These are phyloP conservation scores for Acipenser oxyrinchus DNA, from an alignment of 2,797 vertebrate genomes.

Conservation along the genomic window DNA sequence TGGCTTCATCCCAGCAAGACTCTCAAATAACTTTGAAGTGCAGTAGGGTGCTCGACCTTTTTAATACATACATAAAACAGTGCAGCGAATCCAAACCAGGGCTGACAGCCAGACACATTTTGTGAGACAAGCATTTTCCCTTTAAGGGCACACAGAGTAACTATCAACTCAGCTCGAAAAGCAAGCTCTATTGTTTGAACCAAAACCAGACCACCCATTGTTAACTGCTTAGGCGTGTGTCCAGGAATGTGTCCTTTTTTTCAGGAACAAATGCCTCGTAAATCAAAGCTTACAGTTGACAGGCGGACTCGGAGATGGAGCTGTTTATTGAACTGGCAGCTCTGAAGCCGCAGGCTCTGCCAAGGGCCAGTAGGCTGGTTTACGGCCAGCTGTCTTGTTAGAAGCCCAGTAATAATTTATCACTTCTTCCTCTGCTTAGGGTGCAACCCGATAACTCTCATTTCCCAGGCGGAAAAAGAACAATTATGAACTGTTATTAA, in stretches of 20 bases:
- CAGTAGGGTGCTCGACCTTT: no score
- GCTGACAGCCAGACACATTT: no score
- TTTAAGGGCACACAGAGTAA: no score
- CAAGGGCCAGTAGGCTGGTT: neutral
- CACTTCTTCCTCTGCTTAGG: neutral
- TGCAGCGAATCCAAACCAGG: no score
- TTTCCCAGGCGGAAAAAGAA: neutral
- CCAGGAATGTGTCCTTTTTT: neutral
- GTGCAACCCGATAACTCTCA: constrained; percentile 8
- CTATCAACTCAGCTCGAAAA: no score
- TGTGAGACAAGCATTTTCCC: no score
- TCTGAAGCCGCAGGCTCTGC: constrained; percentile 20
- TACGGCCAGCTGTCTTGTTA: neutral
- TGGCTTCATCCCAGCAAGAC: no score
- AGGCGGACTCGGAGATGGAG: neutral
- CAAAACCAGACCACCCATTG: neutral
- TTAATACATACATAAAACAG: no score
- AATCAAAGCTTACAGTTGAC: neutral
- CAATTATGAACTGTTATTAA: neutral
- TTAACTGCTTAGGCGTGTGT: neutral
- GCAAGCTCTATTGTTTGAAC: no score
- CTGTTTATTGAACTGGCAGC: constrained; percentile 1
- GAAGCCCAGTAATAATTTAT: neutral
- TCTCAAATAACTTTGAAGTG: no score
- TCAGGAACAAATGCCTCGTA: neutral